Evolutionary conservation across 2,797 vertebrate species (phyloP).

Genomic region (Lateolabrax maculatus): DNA sequence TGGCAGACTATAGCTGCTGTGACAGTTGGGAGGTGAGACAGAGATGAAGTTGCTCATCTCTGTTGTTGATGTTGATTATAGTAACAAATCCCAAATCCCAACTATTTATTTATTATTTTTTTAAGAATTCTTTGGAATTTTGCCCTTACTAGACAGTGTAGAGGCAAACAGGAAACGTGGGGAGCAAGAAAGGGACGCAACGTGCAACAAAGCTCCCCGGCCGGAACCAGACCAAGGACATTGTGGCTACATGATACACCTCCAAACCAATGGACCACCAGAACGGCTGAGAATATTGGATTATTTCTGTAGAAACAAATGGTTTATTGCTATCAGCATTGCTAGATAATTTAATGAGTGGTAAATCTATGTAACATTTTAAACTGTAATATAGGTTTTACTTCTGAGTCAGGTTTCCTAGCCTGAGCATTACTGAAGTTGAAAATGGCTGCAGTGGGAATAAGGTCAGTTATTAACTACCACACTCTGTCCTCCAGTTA

Average conservation of each 20-base stretch:
- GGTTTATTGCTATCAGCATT: conserved; percentile 28
- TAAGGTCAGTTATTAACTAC: conserved; percentile 65
- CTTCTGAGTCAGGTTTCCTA: conserved; percentile 48
- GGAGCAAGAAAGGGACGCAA: not conserved
- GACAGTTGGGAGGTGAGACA: not conserved
- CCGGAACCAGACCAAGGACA: not conserved
- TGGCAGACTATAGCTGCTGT: not conserved
- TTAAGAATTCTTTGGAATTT: not conserved
- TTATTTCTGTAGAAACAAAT: conserved; percentile 20
- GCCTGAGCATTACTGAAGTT: conserved; percentile 55
- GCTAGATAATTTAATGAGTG: conserved; percentile 38
- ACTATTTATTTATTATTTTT: too few relatives aligned
- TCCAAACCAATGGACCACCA: not conserved
- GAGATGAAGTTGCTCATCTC: too few relatives aligned
- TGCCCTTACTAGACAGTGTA: not conserved
- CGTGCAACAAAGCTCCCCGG: not conserved
- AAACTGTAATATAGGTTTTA: conserved; percentile 36
- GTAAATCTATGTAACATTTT: conserved; percentile 33
- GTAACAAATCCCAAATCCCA: not conserved
- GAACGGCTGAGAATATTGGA: conserved; percentile 1
- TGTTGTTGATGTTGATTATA: not conserved
- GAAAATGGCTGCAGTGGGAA: conserved; percentile 69
- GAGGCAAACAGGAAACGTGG: too few relatives aligned
- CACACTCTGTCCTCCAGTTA: conserved; percentile 63
- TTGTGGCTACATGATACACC: not conserved